A percentile compares a stretch with the other conserved stretches of the same genome.
These are phyloP conservation scores for Allobates femoralis DNA, from an alignment of 2,797 vertebrate species.

Conservation along the genomic window DNA sequence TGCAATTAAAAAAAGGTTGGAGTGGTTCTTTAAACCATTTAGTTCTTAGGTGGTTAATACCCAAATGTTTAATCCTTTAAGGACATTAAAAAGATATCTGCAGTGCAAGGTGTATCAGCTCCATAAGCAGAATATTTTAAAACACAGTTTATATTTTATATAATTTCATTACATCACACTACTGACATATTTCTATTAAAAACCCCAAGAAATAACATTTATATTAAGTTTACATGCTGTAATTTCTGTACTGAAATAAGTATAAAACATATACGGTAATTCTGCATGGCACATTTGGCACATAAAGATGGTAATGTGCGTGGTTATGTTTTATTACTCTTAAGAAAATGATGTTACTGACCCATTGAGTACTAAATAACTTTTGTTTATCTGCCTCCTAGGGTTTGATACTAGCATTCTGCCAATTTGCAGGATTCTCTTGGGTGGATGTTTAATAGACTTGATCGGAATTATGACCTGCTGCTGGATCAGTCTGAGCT, in stretches of 20 bases:
- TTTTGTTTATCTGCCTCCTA: constrained; percentile 66
- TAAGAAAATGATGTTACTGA: constrained; percentile 18
- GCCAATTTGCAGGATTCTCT: constrained; percentile 91
- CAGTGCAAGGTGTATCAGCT: no score
- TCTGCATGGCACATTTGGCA: background rate
- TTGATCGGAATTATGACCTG: constrained; percentile 93
- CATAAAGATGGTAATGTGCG: constrained; percentile 16
- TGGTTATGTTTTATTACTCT: constrained; percentile 36
- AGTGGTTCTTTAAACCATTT: no score
- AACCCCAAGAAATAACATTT: background rate
- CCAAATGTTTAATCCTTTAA: no score
- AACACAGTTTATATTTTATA: background rate
- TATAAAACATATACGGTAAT: background rate
- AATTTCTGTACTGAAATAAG: background rate
- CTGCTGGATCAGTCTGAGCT: constrained; percentile 93
- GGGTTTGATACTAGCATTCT: constrained; percentile 88
- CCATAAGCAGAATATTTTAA: background rate
- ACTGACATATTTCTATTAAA: background rate
- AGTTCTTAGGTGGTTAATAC: no score
- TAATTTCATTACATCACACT: background rate
- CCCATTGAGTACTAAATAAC: constrained; percentile 24
- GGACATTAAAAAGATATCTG: no score
- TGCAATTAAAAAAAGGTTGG: no score
- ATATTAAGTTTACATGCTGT: background rate
- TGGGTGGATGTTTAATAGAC: constrained; percentile 96